Evolutionary conservation across 2,113 vertebrate genomes (phyloP).

Genomic region (Bothrops jararaca): DNA sequence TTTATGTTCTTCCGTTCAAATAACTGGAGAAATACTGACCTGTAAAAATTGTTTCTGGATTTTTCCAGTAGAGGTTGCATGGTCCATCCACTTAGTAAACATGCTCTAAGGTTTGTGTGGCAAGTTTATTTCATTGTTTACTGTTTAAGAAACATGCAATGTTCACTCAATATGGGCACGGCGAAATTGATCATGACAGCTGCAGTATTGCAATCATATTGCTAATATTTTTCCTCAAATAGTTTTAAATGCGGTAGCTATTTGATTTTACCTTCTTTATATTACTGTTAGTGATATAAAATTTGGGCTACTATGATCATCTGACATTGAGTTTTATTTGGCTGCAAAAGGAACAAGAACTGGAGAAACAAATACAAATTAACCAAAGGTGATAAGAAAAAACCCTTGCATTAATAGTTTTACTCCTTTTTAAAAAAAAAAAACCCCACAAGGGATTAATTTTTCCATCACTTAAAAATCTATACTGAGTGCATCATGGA

Average conservation of each 20-base stretch:
- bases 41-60: not conserved
- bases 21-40: not conserved
- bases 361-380: not conserved
- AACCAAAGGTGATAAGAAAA: not conserved
- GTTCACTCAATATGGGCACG: not conserved
- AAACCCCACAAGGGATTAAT: not conserved
- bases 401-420: not conserved
- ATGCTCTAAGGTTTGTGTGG: too few relatives aligned
- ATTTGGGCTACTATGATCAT: not conserved
- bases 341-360: not conserved
- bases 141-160: not conserved
- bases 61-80: not conserved
- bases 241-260: not conserved
- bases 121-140: not conserved
- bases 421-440: not conserved
- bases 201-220: not conserved
- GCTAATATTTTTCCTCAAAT: not conserved
- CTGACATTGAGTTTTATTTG: not conserved
- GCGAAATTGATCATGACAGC: not conserved
- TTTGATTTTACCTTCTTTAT: not conserved
- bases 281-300: not conserved
- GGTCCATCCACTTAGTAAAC: not conserved
- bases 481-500: not conserved
- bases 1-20: not conserved
- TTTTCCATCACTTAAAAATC: not conserved